These are phyloP conservation scores for Hemaris fuciformis DNA, from an alignment of 2,888 invertebrate species.

Conservation along the genomic window DNA sequence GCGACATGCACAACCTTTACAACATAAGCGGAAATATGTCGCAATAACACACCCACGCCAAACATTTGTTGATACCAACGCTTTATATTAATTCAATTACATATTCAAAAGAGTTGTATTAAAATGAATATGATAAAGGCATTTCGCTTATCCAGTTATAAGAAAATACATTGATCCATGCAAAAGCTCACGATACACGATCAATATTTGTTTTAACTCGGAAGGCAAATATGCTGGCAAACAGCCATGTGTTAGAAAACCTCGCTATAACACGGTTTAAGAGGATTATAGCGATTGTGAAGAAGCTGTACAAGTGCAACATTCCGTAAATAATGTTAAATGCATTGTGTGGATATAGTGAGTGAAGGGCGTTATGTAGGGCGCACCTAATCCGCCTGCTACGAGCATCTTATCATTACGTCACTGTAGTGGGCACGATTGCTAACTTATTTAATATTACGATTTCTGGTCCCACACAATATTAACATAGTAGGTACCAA, in stretches of 20 bases:
- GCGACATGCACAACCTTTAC: neutral
- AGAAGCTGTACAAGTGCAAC: constrained; percentile 36
- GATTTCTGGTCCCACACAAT: neutral
- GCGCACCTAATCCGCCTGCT: constrained; percentile 34
- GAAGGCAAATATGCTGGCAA: neutral
- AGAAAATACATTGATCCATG: too few relatives aligned
- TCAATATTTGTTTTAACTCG: neutral
- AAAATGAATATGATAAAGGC: neutral
- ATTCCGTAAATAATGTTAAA: constrained; percentile 37
- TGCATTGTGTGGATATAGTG: constrained; percentile 27
- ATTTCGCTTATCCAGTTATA: too few relatives aligned
- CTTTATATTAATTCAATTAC: too few relatives aligned
- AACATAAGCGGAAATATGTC: neutral
- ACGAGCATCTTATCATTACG: constrained; percentile 18
- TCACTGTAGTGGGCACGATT: neutral
- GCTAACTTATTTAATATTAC: neutral
- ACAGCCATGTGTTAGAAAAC: neutral
- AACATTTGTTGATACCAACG: neutral
- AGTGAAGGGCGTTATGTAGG: constrained; percentile 48
- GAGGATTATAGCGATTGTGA: constrained; percentile 29
- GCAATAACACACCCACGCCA: neutral
- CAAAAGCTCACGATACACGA: neutral
- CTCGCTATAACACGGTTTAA: constrained; percentile 19
- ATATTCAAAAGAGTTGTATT: neutral
- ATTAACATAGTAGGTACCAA: too few relatives aligned